Base-by-base conservation (phyloP, 2,888 invertebrate species). In the Watsonalla binaria region DNA sequence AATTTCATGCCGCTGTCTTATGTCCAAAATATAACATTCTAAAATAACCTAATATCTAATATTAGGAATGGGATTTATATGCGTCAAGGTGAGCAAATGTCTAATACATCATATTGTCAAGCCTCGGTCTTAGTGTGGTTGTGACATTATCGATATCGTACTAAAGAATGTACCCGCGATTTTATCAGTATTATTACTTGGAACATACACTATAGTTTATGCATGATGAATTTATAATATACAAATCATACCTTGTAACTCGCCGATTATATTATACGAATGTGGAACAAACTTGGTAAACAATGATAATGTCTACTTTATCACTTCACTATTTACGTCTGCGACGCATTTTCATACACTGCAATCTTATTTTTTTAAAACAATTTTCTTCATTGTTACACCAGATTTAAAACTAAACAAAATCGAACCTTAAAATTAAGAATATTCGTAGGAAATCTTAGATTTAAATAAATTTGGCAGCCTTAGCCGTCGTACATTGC, bases 311-410 rank as follows among this genome's bases (percentile, higher is more conserved):
- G 71, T 76, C 72, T 55, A 57, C 56, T 70, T 80, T 84, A 76
- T 78, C 84, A 78, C 73, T 62, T 59, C 76, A 80, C 76, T 82
- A 86, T 88, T 88, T 88, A 74, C 86, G 84, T 61, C 81, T 78
- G 39, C 84, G 86, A 61, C 86, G 83, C 87, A 88, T 86, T 82
- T 82, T 80, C 60, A 60, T 59, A 57, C 68, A 74, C 70, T 67
- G 37, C 45, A 24, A 24, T 24, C 24, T 24, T 24, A 24, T 24
- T 24, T 24, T 24, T 24, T 24, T 24, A 24, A 24, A 2, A 24
- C 1, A 2, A 24, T 24, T 24, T 24, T 24, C 24, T 24, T 24
- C 34, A 47, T 9, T 9, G n/a, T 46, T 6, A 11, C 11, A 5
- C 24, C 7, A 7, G 11, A 34, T 11, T 24, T 33, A 33, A 46